These are phyloP conservation scores for Polyergus mexicanus DNA, from an alignment of 1,140 invertebrate species.

Conservation along the genomic window DNA sequence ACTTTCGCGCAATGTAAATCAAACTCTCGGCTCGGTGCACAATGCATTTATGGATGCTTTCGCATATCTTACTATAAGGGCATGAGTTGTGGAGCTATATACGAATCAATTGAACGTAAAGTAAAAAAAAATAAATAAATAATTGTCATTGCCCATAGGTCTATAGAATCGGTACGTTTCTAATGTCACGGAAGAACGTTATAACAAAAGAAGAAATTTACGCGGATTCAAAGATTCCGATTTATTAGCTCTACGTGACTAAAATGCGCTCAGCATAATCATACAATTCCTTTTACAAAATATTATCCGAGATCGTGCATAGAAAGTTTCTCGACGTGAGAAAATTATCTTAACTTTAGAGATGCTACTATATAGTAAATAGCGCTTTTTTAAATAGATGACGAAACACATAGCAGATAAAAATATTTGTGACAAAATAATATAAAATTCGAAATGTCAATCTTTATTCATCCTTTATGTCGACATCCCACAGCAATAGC, in stretches of 20 bases:
- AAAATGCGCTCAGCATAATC: not conserved
- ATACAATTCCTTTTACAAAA: constrained; percentile 19
- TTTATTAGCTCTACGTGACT: constrained; percentile 52
- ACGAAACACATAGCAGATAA: not conserved
- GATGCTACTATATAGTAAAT: constrained; percentile 9
- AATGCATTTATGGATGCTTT: constrained; percentile 38
- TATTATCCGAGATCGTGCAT: not conserved
- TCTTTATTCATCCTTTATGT: not conserved
- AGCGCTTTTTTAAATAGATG: not conserved
- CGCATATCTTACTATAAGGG: not conserved
- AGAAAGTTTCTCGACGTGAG: not conserved
- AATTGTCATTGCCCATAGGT: not conserved
- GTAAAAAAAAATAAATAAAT: not conserved
- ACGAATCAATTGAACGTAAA: constrained; percentile 17
- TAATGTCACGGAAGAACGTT: constrained; percentile 39
- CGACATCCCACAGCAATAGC: constrained; percentile 14
- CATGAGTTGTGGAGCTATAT: not conserved
- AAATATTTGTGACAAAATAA: not conserved
- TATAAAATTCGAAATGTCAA: constrained; percentile 41
- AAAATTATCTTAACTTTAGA: not conserved
- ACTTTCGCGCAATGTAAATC: constrained; percentile 76
- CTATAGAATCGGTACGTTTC: not conserved
- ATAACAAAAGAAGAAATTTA: constrained; percentile 44
- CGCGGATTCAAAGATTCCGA: constrained; percentile 45
- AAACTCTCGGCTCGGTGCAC: constrained; percentile 54